Percentiles rank a stretch among this genome's conserved stretches.
phyloP scores from a whole-genome alignment of 2,113 vertebrate genomes.

The Menidia beryllina region DNA sequence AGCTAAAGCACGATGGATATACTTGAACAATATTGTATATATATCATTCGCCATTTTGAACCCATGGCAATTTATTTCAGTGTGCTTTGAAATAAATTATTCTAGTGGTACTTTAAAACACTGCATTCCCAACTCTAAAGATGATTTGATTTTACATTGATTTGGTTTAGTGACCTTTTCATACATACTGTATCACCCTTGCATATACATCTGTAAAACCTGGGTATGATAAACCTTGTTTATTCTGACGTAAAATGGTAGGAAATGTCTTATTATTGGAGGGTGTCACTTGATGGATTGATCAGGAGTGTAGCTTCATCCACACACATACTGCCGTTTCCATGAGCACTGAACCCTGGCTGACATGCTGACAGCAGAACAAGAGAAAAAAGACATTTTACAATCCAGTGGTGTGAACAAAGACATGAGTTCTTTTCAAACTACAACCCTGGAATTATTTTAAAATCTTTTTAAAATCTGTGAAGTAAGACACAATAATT shows the following conservation, averaged over 20 bases:
- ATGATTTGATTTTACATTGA: no score
- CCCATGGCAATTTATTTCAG: no score
- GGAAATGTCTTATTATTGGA: conserved; percentile 26
- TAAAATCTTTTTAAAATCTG: conserved; percentile 13
- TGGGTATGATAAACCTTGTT: conserved; percentile 18
- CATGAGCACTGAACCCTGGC: conserved; percentile 61
- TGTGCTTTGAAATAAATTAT: no score
- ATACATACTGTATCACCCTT: not conserved
- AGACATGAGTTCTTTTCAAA: conserved; percentile 42
- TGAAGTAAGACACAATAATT: conserved; percentile 27
- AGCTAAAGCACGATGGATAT: no score
- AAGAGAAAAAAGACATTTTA: conserved; percentile 47
- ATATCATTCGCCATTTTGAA: no score
- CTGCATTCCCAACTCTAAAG: no score
- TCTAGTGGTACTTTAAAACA: no score
- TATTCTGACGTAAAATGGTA: conserved; percentile 1
- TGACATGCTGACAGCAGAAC: conserved; percentile 54
- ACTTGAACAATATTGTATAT: no score
- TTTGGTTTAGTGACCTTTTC: no score
- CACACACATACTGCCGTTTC: conserved; percentile 42
- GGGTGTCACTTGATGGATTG: conserved; percentile 44
- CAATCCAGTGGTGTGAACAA: conserved; percentile 30
- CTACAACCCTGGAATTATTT: conserved; percentile 7
- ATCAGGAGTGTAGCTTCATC: conserved; percentile 51
- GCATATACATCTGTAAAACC: not conserved